phyloP scores from a whole-genome alignment of 2,113 vertebrate genomes.

The Tinamus guttatus region DNA sequence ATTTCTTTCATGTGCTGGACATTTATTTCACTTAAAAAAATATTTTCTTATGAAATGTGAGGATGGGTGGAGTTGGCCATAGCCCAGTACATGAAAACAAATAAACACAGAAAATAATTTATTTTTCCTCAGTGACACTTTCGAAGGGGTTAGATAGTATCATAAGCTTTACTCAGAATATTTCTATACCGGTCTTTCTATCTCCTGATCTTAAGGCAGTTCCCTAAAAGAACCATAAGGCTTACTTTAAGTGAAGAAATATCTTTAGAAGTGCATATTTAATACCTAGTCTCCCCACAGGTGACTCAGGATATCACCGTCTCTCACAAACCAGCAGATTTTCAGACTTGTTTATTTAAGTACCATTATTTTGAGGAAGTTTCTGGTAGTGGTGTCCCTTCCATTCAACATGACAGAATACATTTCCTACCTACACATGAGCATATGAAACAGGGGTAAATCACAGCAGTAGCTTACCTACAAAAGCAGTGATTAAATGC shows the following conservation, averaged over 20 bases:
- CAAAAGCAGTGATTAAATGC: rapidly evolving
- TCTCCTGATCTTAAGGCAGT: neutral
- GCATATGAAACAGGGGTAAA: neutral
- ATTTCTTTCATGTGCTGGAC: neutral
- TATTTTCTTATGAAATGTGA: neutral
- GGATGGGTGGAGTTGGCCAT: neutral
- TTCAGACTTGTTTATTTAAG: neutral
- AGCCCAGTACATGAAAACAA: neutral
- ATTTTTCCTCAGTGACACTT: neutral
- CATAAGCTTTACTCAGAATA: neutral
- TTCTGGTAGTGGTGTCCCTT: neutral
- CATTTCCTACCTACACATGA: neutral
- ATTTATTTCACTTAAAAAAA: neutral
- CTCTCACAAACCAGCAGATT: neutral
- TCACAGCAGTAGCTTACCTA: neutral
- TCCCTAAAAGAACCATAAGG: neutral
- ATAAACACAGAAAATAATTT: rapidly evolving
- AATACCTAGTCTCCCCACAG: neutral
- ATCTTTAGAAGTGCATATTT: neutral
- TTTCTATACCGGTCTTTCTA: neutral
- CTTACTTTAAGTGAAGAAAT: neutral
- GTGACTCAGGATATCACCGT: neutral
- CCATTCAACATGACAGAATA: neutral
- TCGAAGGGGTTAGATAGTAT: neutral
- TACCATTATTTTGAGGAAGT: neutral